Percentiles rank a stretch among this genome's conserved stretches.
phyloP scores from a whole-genome alignment of 1,140 invertebrate genomes.

The Probaryconus sp. region DNA sequence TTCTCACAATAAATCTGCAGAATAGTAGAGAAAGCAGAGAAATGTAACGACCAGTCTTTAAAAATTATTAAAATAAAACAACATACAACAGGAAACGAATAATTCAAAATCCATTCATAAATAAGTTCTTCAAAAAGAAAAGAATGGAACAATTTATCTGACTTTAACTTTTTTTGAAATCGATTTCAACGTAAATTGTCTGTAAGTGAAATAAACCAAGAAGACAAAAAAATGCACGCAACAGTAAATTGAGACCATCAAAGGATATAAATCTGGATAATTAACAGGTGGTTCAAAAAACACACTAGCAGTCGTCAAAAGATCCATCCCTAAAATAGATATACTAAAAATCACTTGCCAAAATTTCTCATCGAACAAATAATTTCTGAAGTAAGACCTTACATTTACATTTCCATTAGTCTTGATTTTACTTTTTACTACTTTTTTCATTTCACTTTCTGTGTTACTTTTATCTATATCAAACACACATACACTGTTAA shows the following conservation, averaged over 20 bases:
- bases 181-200: slow-evolving; percentile 79
- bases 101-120: too few species aligned
- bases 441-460: slow-evolving; percentile 28
- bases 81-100: too few species aligned
- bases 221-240: slow-evolving; percentile 91
- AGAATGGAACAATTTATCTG: slow-evolving; percentile 55
- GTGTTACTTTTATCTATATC: neutral
- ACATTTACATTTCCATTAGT: too few species aligned
- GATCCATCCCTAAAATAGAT: slow-evolving; percentile 37
- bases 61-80: too few species aligned
- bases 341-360: slow-evolving; percentile 4
- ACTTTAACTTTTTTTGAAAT: slow-evolving; percentile 50
- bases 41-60: too few species aligned
- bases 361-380: slow-evolving; percentile 2
- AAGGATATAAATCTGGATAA: slow-evolving; percentile 92
- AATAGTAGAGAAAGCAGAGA: too few species aligned
- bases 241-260: slow-evolving; percentile 89
- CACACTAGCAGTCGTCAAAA: slow-evolving; percentile 80
- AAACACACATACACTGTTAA: slow-evolving; percentile 64
- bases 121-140: too few species aligned
- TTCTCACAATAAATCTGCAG: too few species aligned
- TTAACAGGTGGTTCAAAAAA: slow-evolving; percentile 83
- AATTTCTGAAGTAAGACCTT: slow-evolving; percentile 1
- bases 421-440: slow-evolving; percentile 57
- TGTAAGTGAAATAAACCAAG: slow-evolving; percentile 88